A percentile compares a stretch with the other conserved stretches of the same genome.
Evolutionary conservation across 2,797 vertebrate genomes (phyloP).

Genomic region (Mormyrus proboscirostris): DNA sequence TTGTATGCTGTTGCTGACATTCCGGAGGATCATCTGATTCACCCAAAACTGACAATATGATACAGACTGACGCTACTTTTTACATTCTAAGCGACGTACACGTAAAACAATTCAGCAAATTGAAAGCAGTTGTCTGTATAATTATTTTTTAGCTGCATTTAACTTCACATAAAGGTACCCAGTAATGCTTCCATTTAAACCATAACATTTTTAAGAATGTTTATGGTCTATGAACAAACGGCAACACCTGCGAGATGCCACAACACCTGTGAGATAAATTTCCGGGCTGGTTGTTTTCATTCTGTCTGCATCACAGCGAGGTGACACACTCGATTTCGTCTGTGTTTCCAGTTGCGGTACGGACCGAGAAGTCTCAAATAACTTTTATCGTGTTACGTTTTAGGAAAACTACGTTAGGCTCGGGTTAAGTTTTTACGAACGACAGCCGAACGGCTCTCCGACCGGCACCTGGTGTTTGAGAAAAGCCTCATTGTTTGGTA

Average conservation of each 20-base stretch:
- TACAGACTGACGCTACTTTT: background rate
- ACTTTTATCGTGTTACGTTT: conserved; percentile 14
- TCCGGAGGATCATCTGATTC: background rate
- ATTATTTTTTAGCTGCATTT: background rate
- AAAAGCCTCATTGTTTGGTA: background rate
- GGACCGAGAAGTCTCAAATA: background rate
- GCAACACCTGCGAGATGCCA: background rate
- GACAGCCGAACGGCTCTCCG: background rate
- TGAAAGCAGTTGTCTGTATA: background rate
- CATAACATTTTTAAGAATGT: background rate
- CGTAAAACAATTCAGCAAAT: background rate
- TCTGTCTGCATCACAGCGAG: conserved; percentile 12
- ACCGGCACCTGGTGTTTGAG: background rate
- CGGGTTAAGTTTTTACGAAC: background rate
- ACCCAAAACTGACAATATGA: background rate
- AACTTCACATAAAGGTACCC: background rate
- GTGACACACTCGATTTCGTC: conserved; percentile 14
- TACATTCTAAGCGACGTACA: background rate
- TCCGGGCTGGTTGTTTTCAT: conserved; percentile 25
- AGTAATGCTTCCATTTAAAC: background rate
- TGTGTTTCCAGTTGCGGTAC: background rate
- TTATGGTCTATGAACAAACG: background rate
- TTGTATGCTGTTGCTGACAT: background rate
- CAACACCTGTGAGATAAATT: conserved; percentile 32
- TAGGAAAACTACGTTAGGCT: background rate